phyloP scores from a whole-genome alignment of 2,113 vertebrate genomes.

The Ornithorhynchus anatinus region DNA sequence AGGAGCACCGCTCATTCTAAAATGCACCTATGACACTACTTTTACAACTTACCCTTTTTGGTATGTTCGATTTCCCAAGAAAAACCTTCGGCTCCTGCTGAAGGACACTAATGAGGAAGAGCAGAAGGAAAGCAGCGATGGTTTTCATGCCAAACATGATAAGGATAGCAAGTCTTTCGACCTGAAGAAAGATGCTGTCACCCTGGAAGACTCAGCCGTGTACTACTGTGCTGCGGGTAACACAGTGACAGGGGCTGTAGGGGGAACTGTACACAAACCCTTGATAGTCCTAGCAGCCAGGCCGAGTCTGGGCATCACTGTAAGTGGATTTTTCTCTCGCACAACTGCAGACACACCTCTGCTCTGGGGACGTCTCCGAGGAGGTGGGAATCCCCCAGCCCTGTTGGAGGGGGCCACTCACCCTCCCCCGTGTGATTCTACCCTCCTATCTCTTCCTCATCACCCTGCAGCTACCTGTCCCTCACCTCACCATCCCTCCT shows the following conservation, averaged over 20 bases:
- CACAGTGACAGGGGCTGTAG: not conserved
- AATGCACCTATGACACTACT: not conserved
- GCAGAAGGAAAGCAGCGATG: not conserved
- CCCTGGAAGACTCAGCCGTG: constrained; percentile 1
- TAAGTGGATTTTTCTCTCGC: not conserved
- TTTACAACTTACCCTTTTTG: not conserved
- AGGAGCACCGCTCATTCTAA: not conserved
- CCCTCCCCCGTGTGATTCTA: no score
- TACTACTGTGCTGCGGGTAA: constrained; percentile 20
- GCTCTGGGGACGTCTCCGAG: not conserved
- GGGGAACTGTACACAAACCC: not conserved
- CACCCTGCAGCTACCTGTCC: no score
- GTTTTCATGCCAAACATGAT: not conserved
- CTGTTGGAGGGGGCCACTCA: no score
- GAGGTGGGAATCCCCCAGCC: not conserved
- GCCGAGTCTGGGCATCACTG: no score
- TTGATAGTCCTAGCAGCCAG: not conserved
- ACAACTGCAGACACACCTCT: no score
- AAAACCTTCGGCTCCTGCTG: not conserved
- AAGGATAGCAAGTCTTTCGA: not conserved
- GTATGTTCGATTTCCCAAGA: not conserved
- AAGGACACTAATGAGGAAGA: not conserved
- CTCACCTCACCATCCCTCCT: no score
- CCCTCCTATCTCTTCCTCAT: no score
- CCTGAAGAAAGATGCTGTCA: not conserved